Base-by-base conservation (phyloP, 2,888 invertebrate genomes). In the Euzetes globulus region DNA sequence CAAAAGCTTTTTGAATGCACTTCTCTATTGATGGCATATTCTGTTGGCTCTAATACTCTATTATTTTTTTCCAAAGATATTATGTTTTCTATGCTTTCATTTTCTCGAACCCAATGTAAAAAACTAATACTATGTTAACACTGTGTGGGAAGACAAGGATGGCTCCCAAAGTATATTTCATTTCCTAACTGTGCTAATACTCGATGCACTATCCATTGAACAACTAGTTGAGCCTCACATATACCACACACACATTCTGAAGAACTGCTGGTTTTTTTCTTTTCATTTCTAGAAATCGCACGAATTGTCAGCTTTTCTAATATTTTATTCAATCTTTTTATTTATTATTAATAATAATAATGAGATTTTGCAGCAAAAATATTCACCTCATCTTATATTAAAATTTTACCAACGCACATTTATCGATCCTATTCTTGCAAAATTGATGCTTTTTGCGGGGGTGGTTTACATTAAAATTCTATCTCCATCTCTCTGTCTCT, bases 151-250 rank as follows among this genome's bases (percentile, higher is more conserved):
- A 58, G 58, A 19, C n/a, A 58, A 6, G 58, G 25, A 58, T 11
- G 25, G 19, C 22, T 58, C 11, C 13, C 15, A 58, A 22, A 50
- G 17, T 50, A 50, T 4, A n/a, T n/a, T 50, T 50, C n/a, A 50
- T 50, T n/a, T n/a, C 50, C 22, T 58, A 58, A 17, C n/a, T 25
- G 19, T 25, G 13, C n/a, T 25, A 58, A 19, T 22, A 19, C 22
- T 19, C 4, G 7, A 33, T 33, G 33, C n/a, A n/a, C n/a, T 33
- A 33, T 68, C 29, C 41, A 68, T 68, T 41, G 29, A 63, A 63
- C 33, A 33, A 63, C 63, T 33, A 63, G 63, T 63, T 63, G 63
- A 55, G 55, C 55, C 55, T 17, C 25, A 58, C 29, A 29, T n/a
- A 19, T 25, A 19, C 22, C 33, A 33, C 33, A 33, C 52, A 47